Conservation (phyloP, 2,888 invertebrate species). For the Exocentrus adspersus region DNA sequence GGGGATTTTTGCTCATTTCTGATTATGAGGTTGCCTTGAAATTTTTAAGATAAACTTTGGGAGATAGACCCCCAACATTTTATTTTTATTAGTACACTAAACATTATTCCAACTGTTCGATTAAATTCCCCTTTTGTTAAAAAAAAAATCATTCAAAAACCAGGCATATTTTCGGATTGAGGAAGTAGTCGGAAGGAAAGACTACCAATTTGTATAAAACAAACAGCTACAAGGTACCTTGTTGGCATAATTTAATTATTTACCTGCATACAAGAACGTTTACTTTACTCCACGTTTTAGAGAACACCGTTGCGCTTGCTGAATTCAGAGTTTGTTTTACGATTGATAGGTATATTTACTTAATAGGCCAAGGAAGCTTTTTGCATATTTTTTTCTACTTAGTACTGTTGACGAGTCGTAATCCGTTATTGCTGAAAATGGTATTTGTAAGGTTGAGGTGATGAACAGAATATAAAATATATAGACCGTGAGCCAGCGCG, state of each 20-base stretch:
- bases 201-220: neutral
- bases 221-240: neutral
- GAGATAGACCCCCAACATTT: no score
- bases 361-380: slow-evolving; percentile 9
- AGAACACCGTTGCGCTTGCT: neutral
- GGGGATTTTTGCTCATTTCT: no score
- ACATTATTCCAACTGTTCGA: no score
- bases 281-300: neutral
- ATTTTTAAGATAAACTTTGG: no score
- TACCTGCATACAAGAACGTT: neutral
- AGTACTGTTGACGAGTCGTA: neutral
- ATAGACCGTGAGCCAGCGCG: no score
- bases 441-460: neutral
- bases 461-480: neutral
- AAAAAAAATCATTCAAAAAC: no score
- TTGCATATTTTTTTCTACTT: slow-evolving; percentile 3
- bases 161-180: neutral
- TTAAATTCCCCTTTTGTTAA: no score
- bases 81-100: no score
- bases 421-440: neutral
- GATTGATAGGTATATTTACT: neutral
- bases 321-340: no score
- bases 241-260: neutral
- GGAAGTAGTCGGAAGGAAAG: neutral
- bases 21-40: no score